Evolutionary conservation across 2,888 invertebrate species (phyloP).

Genomic region (Tortrix viridana): DNA sequence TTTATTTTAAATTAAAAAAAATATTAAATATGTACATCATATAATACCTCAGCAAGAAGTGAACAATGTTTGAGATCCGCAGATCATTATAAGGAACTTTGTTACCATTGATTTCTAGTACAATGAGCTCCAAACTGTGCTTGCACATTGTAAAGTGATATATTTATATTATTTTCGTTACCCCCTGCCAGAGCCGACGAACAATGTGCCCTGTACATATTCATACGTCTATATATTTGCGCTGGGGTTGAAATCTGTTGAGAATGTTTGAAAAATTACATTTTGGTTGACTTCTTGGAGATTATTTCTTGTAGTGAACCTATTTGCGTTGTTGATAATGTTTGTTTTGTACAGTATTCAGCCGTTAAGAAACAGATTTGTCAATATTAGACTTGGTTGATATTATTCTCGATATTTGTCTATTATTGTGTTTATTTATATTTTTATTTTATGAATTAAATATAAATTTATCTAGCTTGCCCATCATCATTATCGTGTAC

Average conservation of each 20-base stretch:
- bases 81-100: constrained; percentile 53
- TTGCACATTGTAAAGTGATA: constrained; percentile 77
- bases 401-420: neutral
- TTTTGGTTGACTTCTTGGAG: constrained; percentile 66
- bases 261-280: constrained; percentile 73
- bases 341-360: constrained; percentile 52
- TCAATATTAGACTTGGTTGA: constrained; percentile 25
- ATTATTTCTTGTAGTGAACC: constrained; percentile 51
- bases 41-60: neutral
- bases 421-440: neutral
- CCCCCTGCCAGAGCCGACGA: constrained; percentile 59
- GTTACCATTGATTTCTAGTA: constrained; percentile 75
- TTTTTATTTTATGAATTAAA: too few relatives aligned
- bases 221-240: constrained; percentile 44
- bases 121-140: constrained; percentile 75
- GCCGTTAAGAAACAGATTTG: constrained; percentile 31
- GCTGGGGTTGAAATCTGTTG: constrained; percentile 52
- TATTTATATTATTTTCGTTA: constrained; percentile 78
- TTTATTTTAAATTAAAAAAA: neutral
- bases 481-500: too few relatives aligned
- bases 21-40: neutral
- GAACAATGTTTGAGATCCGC: constrained; percentile 60
- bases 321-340: constrained; percentile 58
- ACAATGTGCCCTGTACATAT: constrained; percentile 60
- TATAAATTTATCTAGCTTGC: too few relatives aligned